These are phyloP conservation scores for Phylloscopus trochiloides DNA, from an alignment of 2,113 vertebrate genomes.

Conservation along the genomic window DNA sequence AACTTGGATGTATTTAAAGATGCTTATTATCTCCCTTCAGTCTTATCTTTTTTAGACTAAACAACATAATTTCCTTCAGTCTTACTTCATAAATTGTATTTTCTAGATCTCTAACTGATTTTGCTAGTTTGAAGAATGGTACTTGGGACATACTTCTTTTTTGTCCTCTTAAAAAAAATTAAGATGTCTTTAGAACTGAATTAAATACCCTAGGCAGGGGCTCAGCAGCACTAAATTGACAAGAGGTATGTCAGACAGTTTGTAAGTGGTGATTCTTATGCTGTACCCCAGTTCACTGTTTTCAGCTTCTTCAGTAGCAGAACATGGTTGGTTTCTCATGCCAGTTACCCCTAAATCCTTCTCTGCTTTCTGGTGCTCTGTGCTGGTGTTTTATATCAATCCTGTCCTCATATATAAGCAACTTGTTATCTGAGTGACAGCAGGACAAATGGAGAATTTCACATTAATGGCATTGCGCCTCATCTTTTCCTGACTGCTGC, in stretches of 20 bases:
- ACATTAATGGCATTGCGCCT: background rate
- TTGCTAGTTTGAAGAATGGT: background rate
- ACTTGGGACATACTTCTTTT: background rate
- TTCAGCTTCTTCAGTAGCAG: background rate
- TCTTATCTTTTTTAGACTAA: background rate
- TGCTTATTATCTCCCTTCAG: background rate
- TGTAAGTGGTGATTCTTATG: background rate
- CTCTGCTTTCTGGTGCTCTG: background rate
- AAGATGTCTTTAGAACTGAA: background rate
- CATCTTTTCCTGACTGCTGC: background rate
- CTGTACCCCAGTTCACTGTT: background rate
- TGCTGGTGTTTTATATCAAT: background rate
- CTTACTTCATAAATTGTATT: background rate
- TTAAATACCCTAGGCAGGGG: background rate
- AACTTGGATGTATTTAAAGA: background rate
- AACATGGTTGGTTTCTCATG: background rate
- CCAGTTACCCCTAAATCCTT: background rate
- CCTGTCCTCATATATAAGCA: background rate
- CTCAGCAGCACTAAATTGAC: background rate
- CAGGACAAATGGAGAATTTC: background rate
- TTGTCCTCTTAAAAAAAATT: rapidly evolving
- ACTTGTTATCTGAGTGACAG: background rate
- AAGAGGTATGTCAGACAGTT: background rate
- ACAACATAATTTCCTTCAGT: background rate
- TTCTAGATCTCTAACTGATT: background rate